These are phyloP conservation scores for Serinus canaria DNA, from an alignment of 2,113 vertebrate species.

Conservation along the genomic window DNA sequence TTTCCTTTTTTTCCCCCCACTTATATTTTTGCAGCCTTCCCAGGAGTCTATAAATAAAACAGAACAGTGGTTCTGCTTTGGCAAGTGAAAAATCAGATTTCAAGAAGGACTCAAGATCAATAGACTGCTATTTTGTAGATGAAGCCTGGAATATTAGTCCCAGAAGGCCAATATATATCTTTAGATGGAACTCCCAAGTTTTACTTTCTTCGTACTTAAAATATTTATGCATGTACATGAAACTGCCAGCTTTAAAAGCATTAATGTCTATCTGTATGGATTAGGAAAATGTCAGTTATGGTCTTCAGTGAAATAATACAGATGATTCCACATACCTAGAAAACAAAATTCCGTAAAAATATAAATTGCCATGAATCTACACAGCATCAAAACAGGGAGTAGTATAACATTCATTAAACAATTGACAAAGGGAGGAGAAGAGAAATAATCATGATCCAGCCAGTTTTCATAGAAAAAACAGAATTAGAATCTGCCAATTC, in stretches of 20 bases:
- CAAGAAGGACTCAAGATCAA: neutral
- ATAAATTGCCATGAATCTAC: neutral
- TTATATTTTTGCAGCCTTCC: neutral
- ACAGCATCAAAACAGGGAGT: neutral
- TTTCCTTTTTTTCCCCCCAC: too few relatives aligned
- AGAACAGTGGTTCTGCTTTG: neutral
- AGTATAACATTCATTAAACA: neutral
- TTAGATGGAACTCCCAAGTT: neutral
- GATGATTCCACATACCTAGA: neutral
- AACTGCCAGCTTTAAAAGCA: neutral
- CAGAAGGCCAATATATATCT: slow-evolving; percentile 18
- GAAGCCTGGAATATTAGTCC: slow-evolving; percentile 24
- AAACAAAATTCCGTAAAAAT: neutral
- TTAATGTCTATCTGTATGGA: neutral
- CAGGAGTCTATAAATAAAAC: slow-evolving; percentile 41
- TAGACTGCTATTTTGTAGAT: neutral
- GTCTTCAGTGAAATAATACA: neutral
- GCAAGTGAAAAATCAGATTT: slow-evolving; percentile 39
- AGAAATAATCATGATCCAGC: neutral
- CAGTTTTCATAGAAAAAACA: neutral
- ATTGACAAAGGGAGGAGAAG: neutral
- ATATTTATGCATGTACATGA: neutral
- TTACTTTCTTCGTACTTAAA: slow-evolving; percentile 5
- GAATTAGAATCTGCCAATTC: neutral
- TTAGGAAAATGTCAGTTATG: neutral